phyloP scores from a whole-genome alignment of 2,888 invertebrate genomes.

The Dusona sp. region DNA sequence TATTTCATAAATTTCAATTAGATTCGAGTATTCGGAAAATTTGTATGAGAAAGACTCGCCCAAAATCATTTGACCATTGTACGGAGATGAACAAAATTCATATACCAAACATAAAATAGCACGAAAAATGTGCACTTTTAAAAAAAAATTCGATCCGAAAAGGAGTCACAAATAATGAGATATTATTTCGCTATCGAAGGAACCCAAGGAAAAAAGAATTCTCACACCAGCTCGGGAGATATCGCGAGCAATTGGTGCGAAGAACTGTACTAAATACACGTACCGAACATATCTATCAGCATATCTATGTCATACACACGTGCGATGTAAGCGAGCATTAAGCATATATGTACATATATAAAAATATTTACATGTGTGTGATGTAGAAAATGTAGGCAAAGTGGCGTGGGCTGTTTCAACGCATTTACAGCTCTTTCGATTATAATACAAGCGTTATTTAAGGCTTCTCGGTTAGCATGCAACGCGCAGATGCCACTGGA shows the following conservation, averaged over 20 bases:
- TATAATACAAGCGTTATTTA: constrained; percentile 60
- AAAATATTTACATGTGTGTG: background rate
- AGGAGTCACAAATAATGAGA: background rate
- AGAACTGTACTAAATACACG: constrained; percentile 26
- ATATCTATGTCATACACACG: background rate
- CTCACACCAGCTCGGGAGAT: constrained; percentile 4
- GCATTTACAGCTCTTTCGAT: constrained; percentile 55
- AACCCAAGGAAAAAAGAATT: constrained; percentile 14
- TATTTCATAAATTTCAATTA: background rate
- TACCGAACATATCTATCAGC: background rate
- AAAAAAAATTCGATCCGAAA: background rate
- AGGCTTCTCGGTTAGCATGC: constrained; percentile 47
- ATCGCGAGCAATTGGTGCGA: constrained; percentile 41
- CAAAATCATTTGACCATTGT: background rate
- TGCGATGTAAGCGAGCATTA: background rate
- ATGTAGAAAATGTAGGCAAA: constrained; percentile 50
- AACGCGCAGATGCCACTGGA: constrained; percentile 58
- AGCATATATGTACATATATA: too few species aligned
- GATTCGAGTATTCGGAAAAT: background rate
- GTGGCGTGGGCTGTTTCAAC: constrained; percentile 44
- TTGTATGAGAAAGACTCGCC: background rate
- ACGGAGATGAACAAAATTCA: background rate
- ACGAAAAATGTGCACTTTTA: background rate
- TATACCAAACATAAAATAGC: background rate
- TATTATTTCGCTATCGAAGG: constrained; percentile 6